phyloP scores from a whole-genome alignment of 1,140 invertebrate genomes.

The Choristoneura fumiferana region DNA sequence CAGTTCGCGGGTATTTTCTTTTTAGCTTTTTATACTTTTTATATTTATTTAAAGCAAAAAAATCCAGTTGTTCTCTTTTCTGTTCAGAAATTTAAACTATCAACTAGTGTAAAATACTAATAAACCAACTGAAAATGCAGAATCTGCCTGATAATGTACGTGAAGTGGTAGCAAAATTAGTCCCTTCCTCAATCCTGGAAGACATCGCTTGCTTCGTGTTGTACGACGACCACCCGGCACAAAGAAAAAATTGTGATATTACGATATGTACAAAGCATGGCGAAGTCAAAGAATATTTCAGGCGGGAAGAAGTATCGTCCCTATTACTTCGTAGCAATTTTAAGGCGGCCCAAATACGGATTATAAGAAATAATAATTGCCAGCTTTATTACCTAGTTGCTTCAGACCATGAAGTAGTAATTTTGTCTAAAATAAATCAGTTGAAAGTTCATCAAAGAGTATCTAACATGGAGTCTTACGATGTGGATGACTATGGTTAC shows the following conservation, averaged over 20 bases:
- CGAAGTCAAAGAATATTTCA: conserved; percentile 51
- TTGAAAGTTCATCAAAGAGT: conserved; percentile 36
- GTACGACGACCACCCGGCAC: conserved; percentile 58
- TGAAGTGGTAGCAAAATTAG: conserved; percentile 28
- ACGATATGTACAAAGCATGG: conserved; percentile 45
- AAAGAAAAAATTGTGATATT: conserved; percentile 44
- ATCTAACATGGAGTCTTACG: conserved; percentile 42
- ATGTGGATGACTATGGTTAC: conserved; percentile 42
- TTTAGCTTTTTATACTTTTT: too few species aligned
- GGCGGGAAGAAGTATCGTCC: conserved; percentile 41
- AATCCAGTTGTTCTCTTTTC: too few species aligned
- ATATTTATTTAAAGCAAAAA: too few species aligned
- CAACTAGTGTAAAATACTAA: too few species aligned
- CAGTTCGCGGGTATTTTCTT: too few species aligned
- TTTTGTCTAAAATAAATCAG: conserved; percentile 45
- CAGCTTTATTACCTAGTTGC: conserved; percentile 55
- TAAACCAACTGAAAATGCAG: conserved; percentile 8
- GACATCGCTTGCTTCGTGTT: conserved; percentile 48
- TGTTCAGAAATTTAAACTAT: not conserved
- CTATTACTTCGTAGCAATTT: conserved; percentile 30
- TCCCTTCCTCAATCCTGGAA: conserved; percentile 33
- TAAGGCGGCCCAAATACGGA: conserved; percentile 35
- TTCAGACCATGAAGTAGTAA: conserved; percentile 37
- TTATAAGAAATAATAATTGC: conserved; percentile 47
- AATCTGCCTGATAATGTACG: conserved; percentile 27